Evolutionary conservation across 2,888 invertebrate genomes (phyloP), one percentile per base, ranked within the genome.

Genomic region (Icerya purchasi): DNA sequence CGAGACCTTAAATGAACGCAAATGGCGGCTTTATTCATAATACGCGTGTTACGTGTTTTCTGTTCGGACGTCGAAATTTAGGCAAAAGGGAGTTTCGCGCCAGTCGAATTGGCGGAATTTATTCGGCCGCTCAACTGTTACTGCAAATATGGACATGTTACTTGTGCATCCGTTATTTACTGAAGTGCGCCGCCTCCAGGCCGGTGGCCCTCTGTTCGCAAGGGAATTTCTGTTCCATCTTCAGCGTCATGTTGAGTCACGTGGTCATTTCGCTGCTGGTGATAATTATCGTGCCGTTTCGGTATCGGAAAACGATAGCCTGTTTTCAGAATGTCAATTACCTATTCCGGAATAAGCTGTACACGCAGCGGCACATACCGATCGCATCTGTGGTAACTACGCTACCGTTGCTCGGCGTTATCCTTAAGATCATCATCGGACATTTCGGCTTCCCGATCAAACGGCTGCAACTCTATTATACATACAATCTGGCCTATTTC

Each of bases 161-260:
- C 53, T 52, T 60, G 8, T 58, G 57, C 53, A 22, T 51, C n/a
- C 56, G 58, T 22, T 63, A 63, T 23, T 25, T 63, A 22, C 53
- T 54, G 25, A 22, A 61, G 20, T 56, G 62, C 5, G 49, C 61
- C 14, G 50, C 57, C 36, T 56, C 57, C n/a, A 56, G 60, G 2
- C 23, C 53, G 5, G 50, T 36, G 25, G 57, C 61, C 10, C 49
- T 62, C 18, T 63, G 63, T 18, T 60, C 63, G 1, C 54, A 56
- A 20, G 63, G 62, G 19, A 63, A 63, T 56, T 63, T 60, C 22
- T 63, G 63, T 23, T 56, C 58, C 23, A 61, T 62, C n/a, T 63
- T 63, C 25, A 61, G 62, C 5, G 56, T 63, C 36, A 36, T 63
- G 2, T 22, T 63, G n/a, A 58, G 60, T 21, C 63, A 63, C 55